phyloP scores from a whole-genome alignment of 2,797 vertebrate species.

The Triplophysa yarkandensis region DNA sequence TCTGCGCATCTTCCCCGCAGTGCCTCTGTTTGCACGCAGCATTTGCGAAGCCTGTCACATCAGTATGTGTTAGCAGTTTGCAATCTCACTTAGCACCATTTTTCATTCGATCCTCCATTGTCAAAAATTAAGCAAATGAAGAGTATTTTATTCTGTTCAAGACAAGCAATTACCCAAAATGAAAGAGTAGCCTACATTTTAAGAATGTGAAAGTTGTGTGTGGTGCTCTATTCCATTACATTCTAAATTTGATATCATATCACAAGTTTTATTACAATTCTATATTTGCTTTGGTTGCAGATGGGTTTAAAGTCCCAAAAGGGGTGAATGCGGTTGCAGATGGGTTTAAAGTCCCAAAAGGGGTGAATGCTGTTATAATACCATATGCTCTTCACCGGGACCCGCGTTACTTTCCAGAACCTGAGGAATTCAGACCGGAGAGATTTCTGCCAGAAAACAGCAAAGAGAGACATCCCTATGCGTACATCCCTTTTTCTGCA shows the following conservation, averaged over 20 bases:
- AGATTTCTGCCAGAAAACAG: slow-evolving; percentile 79
- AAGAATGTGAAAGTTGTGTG: slow-evolving; percentile 9
- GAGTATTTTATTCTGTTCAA: slow-evolving; percentile 13
- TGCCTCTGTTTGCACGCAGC: slow-evolving; percentile 80
- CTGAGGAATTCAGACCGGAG: slow-evolving; percentile 81
- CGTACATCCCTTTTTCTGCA: slow-evolving; percentile 84
- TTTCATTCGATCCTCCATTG: slow-evolving; percentile 25
- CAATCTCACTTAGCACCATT: neutral
- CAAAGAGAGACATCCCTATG: slow-evolving; percentile 75
- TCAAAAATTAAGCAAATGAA: slow-evolving; percentile 33
- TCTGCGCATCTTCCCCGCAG: slow-evolving; percentile 82
- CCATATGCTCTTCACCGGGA: slow-evolving; percentile 81
- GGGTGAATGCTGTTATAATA: slow-evolving; percentile 67
- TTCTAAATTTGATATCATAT: neutral
- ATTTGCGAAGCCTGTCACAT: slow-evolving; percentile 76
- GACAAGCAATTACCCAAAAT: slow-evolving; percentile 30
- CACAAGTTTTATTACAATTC: neutral
- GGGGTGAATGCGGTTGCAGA: slow-evolving; percentile 68
- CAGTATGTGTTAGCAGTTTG: slow-evolving; percentile 67
- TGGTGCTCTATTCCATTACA: neutral
- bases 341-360: slow-evolving; percentile 74
- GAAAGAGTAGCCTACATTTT: slow-evolving; percentile 33
- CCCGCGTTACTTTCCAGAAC: slow-evolving; percentile 76
- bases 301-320: slow-evolving; percentile 72
- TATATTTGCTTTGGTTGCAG: slow-evolving; percentile 61